Conservation (phyloP, 2,888 invertebrate genomes). For the Nomada lathburiana region DNA sequence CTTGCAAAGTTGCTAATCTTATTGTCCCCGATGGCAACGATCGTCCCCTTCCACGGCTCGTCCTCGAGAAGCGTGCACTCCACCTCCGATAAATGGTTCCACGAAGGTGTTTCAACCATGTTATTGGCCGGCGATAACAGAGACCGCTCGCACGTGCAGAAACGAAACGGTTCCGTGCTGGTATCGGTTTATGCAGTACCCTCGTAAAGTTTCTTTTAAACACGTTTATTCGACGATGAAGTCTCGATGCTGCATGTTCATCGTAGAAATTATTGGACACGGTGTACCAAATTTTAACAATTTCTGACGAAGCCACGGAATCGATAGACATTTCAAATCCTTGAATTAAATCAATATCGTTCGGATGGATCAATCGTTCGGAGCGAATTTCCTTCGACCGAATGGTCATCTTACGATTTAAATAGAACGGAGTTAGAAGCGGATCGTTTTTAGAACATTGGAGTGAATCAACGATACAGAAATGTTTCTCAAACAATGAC, state of each 20-base stretch:
- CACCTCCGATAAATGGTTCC: slow-evolving; percentile 54
- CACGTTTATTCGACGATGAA: slow-evolving; percentile 9
- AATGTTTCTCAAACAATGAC: slow-evolving; percentile 1
- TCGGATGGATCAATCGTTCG: neutral
- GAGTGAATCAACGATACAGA: slow-evolving; percentile 15
- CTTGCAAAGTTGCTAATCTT: slow-evolving; percentile 42
- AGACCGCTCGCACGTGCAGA: slow-evolving; percentile 44
- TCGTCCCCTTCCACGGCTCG: neutral
- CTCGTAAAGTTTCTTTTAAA: slow-evolving; percentile 26
- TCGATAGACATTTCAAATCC: neutral
- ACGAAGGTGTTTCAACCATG: slow-evolving; percentile 52
- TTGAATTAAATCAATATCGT: neutral
- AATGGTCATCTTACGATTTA: neutral
- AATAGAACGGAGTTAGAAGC: neutral
- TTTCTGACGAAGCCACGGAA: neutral
- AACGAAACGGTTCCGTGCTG: slow-evolving; percentile 26
- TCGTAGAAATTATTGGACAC: slow-evolving; percentile 6
- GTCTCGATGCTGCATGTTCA: slow-evolving; percentile 11
- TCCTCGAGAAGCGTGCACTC: slow-evolving; percentile 2
- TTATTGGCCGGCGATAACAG: slow-evolving; percentile 55
- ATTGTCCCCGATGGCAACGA: slow-evolving; percentile 41
- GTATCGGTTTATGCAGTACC: slow-evolving; percentile 23
- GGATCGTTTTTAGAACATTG: neutral
- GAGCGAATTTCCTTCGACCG: neutral
- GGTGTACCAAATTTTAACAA: neutral